phyloP scores from a whole-genome alignment of 2,113 vertebrate genomes.

The Rostratula benghalensis region DNA sequence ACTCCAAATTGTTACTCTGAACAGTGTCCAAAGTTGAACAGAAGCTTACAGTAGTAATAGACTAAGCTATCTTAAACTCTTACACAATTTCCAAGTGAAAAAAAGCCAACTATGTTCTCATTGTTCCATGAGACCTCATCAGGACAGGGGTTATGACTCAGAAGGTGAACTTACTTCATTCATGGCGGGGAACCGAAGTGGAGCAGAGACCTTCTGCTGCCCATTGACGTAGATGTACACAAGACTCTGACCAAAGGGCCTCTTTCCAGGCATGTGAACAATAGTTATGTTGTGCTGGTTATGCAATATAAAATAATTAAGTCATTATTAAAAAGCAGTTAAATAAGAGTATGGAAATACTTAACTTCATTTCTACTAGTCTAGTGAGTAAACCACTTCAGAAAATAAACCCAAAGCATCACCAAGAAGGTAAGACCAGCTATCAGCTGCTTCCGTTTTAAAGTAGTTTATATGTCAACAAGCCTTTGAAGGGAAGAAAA shows the following conservation, averaged over 20 bases:
- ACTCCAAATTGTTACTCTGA: not conserved
- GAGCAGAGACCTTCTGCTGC: constrained; percentile 91
- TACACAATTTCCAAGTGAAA: not conserved
- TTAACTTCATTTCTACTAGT: not conserved
- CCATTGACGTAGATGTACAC: constrained; percentile 96
- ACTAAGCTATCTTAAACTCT: not conserved
- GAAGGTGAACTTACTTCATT: constrained; percentile 85
- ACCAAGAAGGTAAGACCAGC: not conserved
- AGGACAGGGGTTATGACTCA: not conserved
- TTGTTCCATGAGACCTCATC: not conserved
- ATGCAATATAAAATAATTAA: constrained; percentile 26
- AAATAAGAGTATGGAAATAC: not conserved
- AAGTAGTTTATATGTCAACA: not conserved
- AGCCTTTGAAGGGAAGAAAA: not conserved
- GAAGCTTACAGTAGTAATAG: not conserved
- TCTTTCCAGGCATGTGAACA: constrained; percentile 94
- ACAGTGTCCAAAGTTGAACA: not conserved
- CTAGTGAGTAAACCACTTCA: not conserved
- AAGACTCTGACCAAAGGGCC: constrained; percentile 95
- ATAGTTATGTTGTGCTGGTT: constrained; percentile 91
- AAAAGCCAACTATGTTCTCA: not conserved
- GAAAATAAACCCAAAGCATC: not conserved
- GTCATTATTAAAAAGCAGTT: not conserved
- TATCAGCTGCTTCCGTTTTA: not conserved
- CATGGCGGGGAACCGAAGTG: constrained; percentile 92